A percentile compares a stretch with the other conserved stretches of the same genome.
Evolutionary conservation across 2,888 invertebrate genomes (phyloP).

Genomic region (Meta bourneti): DNA sequence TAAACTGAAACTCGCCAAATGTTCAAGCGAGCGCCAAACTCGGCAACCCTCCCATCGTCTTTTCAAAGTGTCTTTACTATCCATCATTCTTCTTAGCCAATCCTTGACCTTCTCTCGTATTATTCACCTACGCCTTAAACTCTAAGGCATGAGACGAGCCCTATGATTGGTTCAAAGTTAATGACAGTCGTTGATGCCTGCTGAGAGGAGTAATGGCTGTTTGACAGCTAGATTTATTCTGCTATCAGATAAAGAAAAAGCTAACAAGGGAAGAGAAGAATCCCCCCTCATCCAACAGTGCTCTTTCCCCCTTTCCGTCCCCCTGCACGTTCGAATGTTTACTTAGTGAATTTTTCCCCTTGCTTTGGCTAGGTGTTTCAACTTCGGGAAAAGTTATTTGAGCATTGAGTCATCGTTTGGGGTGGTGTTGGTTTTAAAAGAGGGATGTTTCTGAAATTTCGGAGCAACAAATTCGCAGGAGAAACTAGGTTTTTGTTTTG

Average conservation of each 20-base stretch:
- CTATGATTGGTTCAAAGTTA: slow-evolving; percentile 62
- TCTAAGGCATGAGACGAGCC: slow-evolving; percentile 31
- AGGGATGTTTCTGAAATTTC: too few species aligned
- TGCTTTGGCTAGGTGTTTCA: too few species aligned
- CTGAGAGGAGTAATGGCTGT: slow-evolving; percentile 65
- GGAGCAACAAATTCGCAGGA: too few species aligned
- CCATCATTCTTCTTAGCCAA: slow-evolving; percentile 51
- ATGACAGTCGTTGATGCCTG: slow-evolving; percentile 57
- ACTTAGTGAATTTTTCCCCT: not conserved
- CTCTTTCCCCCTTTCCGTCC: too few species aligned
- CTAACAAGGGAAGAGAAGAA: not conserved
- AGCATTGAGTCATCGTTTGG: too few species aligned
- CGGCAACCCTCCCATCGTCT: not conserved
- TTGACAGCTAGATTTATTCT: slow-evolving; percentile 67
- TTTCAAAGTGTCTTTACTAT: slow-evolving; percentile 1
- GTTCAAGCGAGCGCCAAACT: slow-evolving; percentile 17
- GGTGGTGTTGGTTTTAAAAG: too few species aligned
- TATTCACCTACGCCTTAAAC: slow-evolving; percentile 31
- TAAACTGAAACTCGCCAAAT: not conserved
- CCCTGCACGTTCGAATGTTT: not conserved
- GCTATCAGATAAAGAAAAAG: slow-evolving; percentile 28
- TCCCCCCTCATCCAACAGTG: not conserved
- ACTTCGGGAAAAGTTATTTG: too few species aligned
- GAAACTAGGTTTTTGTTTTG: too few species aligned
- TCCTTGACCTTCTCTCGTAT: slow-evolving; percentile 42